Evolutionary conservation across 37 sponge, comb jelly and placozoan species (phyloP), one percentile per base, ranked within the genome.

Genomic region (Ianthella basta): DNA sequence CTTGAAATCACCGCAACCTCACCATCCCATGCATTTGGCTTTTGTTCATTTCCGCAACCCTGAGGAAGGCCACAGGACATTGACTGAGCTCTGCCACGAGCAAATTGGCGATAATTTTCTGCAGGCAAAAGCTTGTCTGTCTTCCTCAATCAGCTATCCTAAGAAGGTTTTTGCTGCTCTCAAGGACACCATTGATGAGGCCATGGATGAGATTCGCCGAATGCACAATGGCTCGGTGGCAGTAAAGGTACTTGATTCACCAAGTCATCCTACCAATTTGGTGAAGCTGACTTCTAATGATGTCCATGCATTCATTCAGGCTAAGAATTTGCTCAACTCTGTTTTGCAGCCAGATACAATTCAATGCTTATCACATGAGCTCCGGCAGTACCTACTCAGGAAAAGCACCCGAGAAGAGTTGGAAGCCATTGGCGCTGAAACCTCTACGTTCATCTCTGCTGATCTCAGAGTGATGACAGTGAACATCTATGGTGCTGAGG

Each of bases 401-500:
- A 33, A 59, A 19, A 44, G 21, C 5, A 72, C 74, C 41, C 56
- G 56, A 55, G 23, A 60, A 66, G 83, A 79, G 1, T 39, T 90
- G 4, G 44, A 40, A 39, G 15, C 32, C 4, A 90, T 86, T 60
- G 32, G 69, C 18, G 15, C 53, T 19, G 16, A 24, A 15, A 90
- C 86, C 20, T 25, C 40, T 1, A 86, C 90, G 0, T 64, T 55
- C 23, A 85, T 77, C 18, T 20, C 69, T 34, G 14, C 30, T 18
- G 59, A 87, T 36, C 15, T 30, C 2, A 32, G 80, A 21, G 25
- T 36, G 0, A 83, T 39, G 54, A 66, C 34, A 23, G 56, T 92
- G 23, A 82, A 81, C 56, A 66, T 92, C 24, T 92, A 86, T 88
- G 92, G 92, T 14, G 57, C 54, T 10, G 67, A 82, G 4, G 55